phyloP scores from a whole-genome alignment of 2,797 vertebrate species.

The Masticophis lateralis region DNA sequence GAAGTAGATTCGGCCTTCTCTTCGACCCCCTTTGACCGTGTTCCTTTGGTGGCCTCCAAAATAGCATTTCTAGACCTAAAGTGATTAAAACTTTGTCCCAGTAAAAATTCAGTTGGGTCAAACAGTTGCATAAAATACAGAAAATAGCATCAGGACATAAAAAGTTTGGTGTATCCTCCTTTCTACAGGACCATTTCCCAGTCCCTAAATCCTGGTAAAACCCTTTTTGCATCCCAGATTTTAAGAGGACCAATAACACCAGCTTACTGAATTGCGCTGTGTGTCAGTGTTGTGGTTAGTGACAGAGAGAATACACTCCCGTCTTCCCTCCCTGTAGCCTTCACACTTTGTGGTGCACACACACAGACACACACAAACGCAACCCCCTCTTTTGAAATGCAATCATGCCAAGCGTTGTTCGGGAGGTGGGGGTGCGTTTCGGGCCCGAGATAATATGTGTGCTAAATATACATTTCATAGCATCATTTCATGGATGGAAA shows the following conservation, averaged over 20 bases:
- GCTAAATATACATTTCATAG: conserved; percentile 43
- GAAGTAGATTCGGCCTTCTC: background rate
- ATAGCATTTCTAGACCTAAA: background rate
- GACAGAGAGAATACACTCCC: conserved; percentile 11
- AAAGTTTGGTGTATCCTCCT: background rate
- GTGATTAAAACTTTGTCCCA: background rate
- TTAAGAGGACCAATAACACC: conserved; percentile 69
- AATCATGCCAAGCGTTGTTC: conserved; percentile 28
- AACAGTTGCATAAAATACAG: background rate
- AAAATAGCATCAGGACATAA: conserved; percentile 23
- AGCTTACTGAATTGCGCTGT: conserved; percentile 52
- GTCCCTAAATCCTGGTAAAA: conserved; percentile 32
- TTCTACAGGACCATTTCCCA: conserved; percentile 27
- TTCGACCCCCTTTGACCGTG: background rate
- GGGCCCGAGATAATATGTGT: conserved; percentile 23
- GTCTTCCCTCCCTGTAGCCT: no score
- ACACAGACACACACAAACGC: background rate
- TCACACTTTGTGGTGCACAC: conserved; percentile 35
- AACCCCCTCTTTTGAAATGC: conserved; percentile 8
- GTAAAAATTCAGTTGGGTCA: background rate
- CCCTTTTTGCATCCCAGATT: conserved; percentile 64
- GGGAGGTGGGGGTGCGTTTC: background rate
- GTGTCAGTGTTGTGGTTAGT: conserved; percentile 41
- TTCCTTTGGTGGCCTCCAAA: background rate
- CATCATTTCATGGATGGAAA: conserved; percentile 40